Evolutionary conservation across 2,113 vertebrate species (phyloP).

Genomic region (Nannobrachium achirus): DNA sequence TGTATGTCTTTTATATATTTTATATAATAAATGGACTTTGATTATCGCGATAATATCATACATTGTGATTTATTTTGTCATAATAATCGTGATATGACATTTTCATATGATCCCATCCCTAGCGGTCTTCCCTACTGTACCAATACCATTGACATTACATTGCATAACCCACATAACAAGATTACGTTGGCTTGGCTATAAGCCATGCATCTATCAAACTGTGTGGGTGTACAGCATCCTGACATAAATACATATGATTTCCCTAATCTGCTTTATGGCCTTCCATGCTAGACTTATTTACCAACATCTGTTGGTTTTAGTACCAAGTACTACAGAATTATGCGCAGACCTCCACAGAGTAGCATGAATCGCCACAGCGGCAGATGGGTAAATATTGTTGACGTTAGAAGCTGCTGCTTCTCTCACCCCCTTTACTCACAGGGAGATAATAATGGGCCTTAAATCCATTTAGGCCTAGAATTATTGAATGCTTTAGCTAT

Average conservation of each 20-base stretch:
- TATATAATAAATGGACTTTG: no score
- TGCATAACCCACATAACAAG: conserved; percentile 20
- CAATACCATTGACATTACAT: neutral
- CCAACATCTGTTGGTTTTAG: conserved; percentile 3
- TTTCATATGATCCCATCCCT: no score
- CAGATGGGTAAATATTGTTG: neutral
- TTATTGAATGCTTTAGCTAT: no score
- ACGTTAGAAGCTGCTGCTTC: neutral
- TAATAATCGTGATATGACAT: no score
- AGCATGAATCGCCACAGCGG: neutral
- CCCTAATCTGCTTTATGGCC: conserved; percentile 28
- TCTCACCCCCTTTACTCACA: neutral
- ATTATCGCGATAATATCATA: no score
- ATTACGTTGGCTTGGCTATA: conserved; percentile 19
- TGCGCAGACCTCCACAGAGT: no score
- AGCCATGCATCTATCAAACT: conserved; percentile 1
- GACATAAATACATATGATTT: conserved; percentile 35
- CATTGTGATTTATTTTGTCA: no score
- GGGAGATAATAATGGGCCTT: neutral
- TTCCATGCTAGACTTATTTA: neutral
- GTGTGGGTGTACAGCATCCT: conserved; percentile 31
- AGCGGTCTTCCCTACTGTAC: no score
- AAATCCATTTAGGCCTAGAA: no score
- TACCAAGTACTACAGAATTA: no score
- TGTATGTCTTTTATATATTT: no score